A percentile compares a stretch with the other conserved stretches of the same genome.
These are phyloP conservation scores for Rugalucina vietnamica DNA, from an alignment of 2,888 invertebrate species.

Conservation along the genomic window DNA sequence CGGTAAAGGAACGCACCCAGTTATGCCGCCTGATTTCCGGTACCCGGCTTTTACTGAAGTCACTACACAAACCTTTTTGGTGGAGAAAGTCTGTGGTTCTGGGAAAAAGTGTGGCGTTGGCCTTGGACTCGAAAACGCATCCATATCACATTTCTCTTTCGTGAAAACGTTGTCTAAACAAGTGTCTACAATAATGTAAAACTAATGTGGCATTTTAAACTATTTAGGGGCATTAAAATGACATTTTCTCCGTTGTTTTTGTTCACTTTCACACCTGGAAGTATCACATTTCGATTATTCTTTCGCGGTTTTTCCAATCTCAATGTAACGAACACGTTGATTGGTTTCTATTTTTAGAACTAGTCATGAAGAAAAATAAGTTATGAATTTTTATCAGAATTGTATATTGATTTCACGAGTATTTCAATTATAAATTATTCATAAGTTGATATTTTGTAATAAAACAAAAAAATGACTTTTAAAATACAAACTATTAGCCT, in stretches of 20 bases:
- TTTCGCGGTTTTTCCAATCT: slow-evolving; percentile 61
- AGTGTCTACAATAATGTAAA: too few species aligned
- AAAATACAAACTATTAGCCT: too few species aligned
- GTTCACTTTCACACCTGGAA: not conserved
- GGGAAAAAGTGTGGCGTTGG: slow-evolving; percentile 80
- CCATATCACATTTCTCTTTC: slow-evolving; percentile 46
- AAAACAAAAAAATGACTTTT: not conserved
- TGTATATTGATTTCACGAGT: not conserved
- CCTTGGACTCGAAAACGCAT: slow-evolving; percentile 75
- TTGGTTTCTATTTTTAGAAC: slow-evolving; percentile 50
- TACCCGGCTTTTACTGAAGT: too few species aligned
- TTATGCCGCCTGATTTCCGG: too few species aligned
- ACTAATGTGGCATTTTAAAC: too few species aligned
- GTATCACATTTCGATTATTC: not conserved
- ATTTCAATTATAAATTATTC: not conserved
- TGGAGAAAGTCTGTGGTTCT: slow-evolving; percentile 79
- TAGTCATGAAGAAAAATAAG: not conserved
- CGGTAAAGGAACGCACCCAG: too few species aligned
- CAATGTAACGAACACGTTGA: slow-evolving; percentile 41
- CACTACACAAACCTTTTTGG: slow-evolving; percentile 81
- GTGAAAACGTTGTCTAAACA: too few species aligned
- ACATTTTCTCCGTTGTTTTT: not conserved
- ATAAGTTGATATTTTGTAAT: not conserved
- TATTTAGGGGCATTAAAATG: too few species aligned
- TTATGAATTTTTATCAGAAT: not conserved